These are phyloP conservation scores for Hippocampus guttulatus DNA, from an alignment of 2,113 vertebrate species.

Conservation along the genomic window DNA sequence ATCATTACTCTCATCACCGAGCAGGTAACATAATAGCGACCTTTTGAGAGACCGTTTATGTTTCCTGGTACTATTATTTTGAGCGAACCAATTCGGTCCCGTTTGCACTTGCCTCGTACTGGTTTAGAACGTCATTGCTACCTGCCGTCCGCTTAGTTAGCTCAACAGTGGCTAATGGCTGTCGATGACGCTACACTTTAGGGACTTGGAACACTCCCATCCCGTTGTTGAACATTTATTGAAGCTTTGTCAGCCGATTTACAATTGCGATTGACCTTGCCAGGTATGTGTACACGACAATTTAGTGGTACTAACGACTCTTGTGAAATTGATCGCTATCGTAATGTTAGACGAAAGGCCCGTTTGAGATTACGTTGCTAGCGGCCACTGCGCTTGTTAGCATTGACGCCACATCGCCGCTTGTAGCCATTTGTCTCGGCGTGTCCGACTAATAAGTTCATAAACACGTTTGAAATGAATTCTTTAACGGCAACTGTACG, in stretches of 20 bases:
- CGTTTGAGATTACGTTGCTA: not conserved
- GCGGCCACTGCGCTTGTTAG: conserved; percentile 18
- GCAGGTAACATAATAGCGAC: conserved; percentile 46
- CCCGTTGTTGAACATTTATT: not conserved
- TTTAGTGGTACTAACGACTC: not conserved
- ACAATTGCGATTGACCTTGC: no score
- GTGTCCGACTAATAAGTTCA: not conserved
- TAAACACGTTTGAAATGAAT: not conserved
- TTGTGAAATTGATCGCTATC: conserved; percentile 6
- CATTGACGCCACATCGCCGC: conserved; percentile 24
- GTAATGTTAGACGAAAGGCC: conserved; percentile 5
- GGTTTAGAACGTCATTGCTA: conserved; percentile 51
- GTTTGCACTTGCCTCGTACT: conserved; percentile 22
- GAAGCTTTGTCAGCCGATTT: not conserved
- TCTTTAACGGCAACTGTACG: not conserved
- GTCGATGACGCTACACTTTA: conserved; percentile 27
- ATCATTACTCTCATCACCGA: conserved; percentile 13
- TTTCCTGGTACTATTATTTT: not conserved
- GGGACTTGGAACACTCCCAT: not conserved
- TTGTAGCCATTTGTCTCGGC: conserved; percentile 18
- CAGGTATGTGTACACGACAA: not conserved
- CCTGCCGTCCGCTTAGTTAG: conserved; percentile 47
- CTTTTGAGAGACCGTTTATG: not conserved
- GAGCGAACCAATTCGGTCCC: conserved; percentile 35
- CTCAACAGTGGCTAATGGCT: conserved; percentile 9